Evolutionary conservation across 2,888 invertebrate species (phyloP).

Genomic region (Hesperia comma): DNA sequence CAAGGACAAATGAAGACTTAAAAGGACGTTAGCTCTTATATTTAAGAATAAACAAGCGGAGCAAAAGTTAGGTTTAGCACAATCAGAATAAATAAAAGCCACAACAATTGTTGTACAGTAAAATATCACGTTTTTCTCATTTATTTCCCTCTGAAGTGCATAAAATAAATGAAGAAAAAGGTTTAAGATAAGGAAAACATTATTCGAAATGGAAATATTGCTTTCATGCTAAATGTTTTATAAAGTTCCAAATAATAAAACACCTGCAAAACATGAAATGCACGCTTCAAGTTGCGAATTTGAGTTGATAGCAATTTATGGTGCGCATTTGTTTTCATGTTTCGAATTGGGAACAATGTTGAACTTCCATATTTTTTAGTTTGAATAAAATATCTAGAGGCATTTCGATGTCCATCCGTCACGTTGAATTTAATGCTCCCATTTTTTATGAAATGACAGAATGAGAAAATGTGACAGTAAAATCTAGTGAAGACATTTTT

Average conservation of each 20-base stretch:
- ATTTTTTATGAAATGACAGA: background rate
- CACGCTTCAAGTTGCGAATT: slow-evolving; percentile 5
- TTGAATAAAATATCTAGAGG: slow-evolving; percentile 5
- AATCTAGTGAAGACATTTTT: too few species aligned
- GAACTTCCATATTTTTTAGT: slow-evolving; percentile 1
- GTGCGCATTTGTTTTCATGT: slow-evolving; percentile 19
- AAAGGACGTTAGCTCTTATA: background rate
- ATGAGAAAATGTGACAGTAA: too few species aligned
- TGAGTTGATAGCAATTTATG: slow-evolving; percentile 18
- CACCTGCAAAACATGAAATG: slow-evolving; percentile 8
- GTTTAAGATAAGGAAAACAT: slow-evolving; percentile 1
- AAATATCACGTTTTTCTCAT: slow-evolving; percentile 1
- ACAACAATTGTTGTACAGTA: background rate
- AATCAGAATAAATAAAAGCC: background rate
- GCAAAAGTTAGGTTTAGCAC: background rate
- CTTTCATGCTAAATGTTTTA: background rate
- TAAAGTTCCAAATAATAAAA: slow-evolving; percentile 5
- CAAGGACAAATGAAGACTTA: too few species aligned
- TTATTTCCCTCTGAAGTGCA: background rate
- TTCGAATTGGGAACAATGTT: slow-evolving; percentile 6
- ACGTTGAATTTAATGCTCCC: background rate
- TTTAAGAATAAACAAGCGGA: background rate
- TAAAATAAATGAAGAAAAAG: slow-evolving; percentile 2
- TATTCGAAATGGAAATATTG: background rate
- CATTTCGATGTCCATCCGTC: background rate